Evolutionary conservation across 2,113 vertebrate genomes (phyloP).

Genomic region (Semnornis frantzii): DNA sequence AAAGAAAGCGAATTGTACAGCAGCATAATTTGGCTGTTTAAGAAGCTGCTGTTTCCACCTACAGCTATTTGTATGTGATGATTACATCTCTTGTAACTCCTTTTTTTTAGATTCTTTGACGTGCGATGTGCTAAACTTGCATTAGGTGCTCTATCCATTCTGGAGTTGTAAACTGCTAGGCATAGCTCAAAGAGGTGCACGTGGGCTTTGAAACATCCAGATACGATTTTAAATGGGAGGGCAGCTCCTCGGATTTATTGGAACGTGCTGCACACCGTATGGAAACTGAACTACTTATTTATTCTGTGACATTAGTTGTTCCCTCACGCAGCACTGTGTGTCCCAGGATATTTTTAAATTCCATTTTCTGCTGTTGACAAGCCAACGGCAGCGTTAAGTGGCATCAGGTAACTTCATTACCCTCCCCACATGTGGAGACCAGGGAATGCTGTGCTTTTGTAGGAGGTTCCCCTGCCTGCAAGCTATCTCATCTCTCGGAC

Average conservation of each 20-base stretch:
- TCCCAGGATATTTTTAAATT: slow-evolving; percentile 45
- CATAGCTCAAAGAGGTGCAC: not conserved
- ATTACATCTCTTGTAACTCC: not conserved
- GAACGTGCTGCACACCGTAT: not conserved
- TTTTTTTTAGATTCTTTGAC: not conserved
- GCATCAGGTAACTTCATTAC: slow-evolving; percentile 42
- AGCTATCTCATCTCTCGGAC: slow-evolving; percentile 44
- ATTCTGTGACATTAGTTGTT: slow-evolving; percentile 23
- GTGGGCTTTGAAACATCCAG: not conserved
- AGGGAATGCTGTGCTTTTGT: slow-evolving; percentile 20
- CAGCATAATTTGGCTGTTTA: not conserved
- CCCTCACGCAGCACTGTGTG: not conserved
- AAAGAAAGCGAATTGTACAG: not conserved
- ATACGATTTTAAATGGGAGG: not conserved
- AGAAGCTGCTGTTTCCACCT: not conserved
- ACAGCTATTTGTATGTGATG: not conserved
- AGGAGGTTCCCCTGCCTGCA: not conserved
- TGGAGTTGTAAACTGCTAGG: not conserved
- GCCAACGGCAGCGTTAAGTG: slow-evolving; percentile 24
- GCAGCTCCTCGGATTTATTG: not conserved
- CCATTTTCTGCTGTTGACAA: slow-evolving; percentile 44
- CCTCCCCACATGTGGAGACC: not conserved
- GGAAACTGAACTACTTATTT: slow-evolving; percentile 8
- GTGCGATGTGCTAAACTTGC: not conserved
- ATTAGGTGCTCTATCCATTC: not conserved